phyloP scores from a whole-genome alignment of 2,888 invertebrate genomes.

The Aplocera efformata region DNA sequence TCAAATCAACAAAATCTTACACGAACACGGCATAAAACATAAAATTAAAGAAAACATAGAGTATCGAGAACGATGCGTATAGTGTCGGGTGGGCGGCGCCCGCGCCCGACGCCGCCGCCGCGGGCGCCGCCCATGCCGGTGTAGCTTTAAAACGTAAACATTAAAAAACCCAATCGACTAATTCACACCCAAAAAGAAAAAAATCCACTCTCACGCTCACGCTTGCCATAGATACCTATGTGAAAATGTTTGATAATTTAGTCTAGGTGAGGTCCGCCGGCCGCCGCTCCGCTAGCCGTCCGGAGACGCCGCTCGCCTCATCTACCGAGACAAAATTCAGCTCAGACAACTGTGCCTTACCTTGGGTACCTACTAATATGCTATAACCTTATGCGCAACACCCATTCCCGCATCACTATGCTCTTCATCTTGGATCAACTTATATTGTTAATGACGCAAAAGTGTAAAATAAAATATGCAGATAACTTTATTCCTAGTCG shows the following conservation, averaged over 20 bases:
- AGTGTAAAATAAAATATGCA: too few relatives aligned
- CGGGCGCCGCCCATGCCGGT: conserved; percentile 57
- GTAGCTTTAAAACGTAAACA: conserved; percentile 78
- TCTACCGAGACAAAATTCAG: conserved; percentile 81
- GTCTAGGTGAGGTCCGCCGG: conserved; percentile 76
- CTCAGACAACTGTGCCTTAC: conserved; percentile 49
- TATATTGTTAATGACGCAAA: too few relatives aligned
- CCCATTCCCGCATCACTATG: neutral
- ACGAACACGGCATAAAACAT: conserved; percentile 80
- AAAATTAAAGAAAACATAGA: conserved; percentile 73
- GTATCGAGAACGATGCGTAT: conserved; percentile 77
- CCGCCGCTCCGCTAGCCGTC: conserved; percentile 70
- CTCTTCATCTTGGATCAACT: too few relatives aligned
- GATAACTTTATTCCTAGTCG: too few relatives aligned
- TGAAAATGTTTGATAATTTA: conserved; percentile 78
- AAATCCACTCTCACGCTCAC: conserved; percentile 82
- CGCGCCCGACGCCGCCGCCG: conserved; percentile 36
- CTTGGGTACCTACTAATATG: conserved; percentile 10
- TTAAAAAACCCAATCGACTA: conserved; percentile 81
- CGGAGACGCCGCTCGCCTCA: conserved; percentile 74
- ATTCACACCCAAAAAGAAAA: conserved; percentile 80
- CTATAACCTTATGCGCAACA: conserved; percentile 28
- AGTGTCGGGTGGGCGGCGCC: conserved; percentile 73
- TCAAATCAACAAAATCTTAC: conserved; percentile 79
- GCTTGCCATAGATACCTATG: conserved; percentile 81